Evolutionary conservation across 2,797 vertebrate genomes (phyloP).

Genomic region (Leucoraja ocellata): DNA sequence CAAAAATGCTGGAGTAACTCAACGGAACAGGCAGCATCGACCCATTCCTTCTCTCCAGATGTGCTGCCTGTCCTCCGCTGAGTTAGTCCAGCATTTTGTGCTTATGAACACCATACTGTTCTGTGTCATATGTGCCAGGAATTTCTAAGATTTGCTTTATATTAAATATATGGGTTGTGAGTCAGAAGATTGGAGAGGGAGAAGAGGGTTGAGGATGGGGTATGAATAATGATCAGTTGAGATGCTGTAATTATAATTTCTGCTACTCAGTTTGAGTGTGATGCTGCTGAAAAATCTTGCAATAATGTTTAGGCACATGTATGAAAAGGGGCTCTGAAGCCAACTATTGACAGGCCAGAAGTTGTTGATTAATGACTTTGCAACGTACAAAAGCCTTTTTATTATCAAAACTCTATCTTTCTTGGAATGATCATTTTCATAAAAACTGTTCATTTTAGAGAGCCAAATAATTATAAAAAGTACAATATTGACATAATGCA

Average conservation of each 20-base stretch:
- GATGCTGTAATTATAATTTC: background rate
- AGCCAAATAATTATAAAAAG: background rate
- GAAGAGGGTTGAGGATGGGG: too few species aligned
- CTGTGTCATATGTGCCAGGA: background rate
- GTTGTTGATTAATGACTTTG: background rate
- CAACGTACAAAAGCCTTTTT: background rate
- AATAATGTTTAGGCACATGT: background rate
- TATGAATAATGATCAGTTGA: background rate
- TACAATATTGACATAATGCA: background rate
- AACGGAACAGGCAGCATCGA: too few species aligned
- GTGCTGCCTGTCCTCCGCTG: too few species aligned
- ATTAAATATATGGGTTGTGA: background rate
- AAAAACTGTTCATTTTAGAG: background rate
- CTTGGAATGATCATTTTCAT: background rate
- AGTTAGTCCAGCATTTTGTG: too few species aligned
- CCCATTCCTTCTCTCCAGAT: too few species aligned
- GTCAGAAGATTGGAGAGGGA: too few species aligned
- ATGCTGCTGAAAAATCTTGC: background rate
- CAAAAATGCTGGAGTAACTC: too few species aligned
- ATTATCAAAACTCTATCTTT: background rate
- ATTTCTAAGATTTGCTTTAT: background rate
- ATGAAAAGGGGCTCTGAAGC: background rate
- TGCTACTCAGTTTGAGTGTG: background rate
- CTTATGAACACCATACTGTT: background rate
- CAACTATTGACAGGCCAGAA: background rate